These are phyloP conservation scores for Coryphaenoides rupestris DNA, from an alignment of 2,113 vertebrate genomes.

Conservation along the genomic window DNA sequence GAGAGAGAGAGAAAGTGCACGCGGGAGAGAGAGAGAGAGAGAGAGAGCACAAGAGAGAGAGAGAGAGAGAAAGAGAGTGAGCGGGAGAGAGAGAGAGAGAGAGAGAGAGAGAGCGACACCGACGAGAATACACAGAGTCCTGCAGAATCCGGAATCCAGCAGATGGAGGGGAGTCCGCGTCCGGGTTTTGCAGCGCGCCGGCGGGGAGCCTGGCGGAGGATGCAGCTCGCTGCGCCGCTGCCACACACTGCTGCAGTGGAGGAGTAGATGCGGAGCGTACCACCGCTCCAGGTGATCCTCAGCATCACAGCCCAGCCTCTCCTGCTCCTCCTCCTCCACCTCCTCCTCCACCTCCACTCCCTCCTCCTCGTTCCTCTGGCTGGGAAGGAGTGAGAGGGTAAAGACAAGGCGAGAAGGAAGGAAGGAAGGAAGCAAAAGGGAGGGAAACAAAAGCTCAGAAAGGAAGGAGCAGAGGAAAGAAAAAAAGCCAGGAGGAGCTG, in stretches of 20 bases:
- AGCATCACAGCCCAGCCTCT: conserved; percentile 52
- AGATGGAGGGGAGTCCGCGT: conserved; percentile 54
- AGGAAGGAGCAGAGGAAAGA: background rate
- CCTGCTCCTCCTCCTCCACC: conserved; percentile 20
- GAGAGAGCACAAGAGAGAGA: conserved; percentile 21
- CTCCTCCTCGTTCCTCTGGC: conserved; percentile 42
- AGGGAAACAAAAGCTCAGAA: too few species aligned
- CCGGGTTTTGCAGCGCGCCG: conserved; percentile 65
- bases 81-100: conserved; percentile 30
- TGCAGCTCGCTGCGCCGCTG: conserved; percentile 61
- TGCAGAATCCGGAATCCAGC: conserved; percentile 72
- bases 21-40: conserved; percentile 6
- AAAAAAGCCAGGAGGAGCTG: conserved; percentile 50
- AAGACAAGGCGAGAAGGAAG: background rate
- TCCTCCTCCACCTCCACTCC: conserved; percentile 65
- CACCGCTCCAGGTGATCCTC: conserved; percentile 69
- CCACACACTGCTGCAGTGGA: conserved; percentile 73
- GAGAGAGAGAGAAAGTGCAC: conserved; percentile 4
- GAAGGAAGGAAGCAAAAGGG: too few species aligned
- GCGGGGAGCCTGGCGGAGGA: conserved; percentile 61
- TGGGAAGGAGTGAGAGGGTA: background rate
- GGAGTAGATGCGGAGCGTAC: conserved; percentile 72
- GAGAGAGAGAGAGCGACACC: too few species aligned
- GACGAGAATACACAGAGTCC: conserved; percentile 45
- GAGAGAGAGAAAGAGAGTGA: conserved; percentile 29